Evolutionary conservation across 2,888 invertebrate species (phyloP).

Genomic region (Drosophila infuscata): DNA sequence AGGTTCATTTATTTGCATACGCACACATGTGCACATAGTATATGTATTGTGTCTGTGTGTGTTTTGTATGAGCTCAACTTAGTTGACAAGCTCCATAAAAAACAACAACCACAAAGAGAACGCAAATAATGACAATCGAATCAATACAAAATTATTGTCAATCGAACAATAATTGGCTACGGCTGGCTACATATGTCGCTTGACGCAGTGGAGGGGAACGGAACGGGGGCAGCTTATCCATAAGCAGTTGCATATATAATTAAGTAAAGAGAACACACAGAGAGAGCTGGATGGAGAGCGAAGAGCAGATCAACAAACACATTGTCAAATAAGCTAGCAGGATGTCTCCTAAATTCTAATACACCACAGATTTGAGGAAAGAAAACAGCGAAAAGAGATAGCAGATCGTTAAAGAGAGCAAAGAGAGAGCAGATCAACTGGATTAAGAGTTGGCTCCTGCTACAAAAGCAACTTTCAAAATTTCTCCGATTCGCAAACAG

Average conservation of each 20-base stretch:
- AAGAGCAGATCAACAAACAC: neutral
- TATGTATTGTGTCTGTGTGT: neutral
- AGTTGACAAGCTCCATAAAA: constrained; percentile 23
- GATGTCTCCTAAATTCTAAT: neutral
- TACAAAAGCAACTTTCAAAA: neutral
- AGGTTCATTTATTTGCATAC: constrained; percentile 31
- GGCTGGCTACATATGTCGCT: neutral
- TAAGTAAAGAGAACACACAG: neutral
- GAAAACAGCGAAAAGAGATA: neutral
- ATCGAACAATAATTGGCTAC: constrained; percentile 49
- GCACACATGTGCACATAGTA: neutral
- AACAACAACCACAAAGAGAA: constrained; percentile 14
- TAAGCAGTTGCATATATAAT: neutral
- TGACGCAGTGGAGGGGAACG: constrained; percentile 13
- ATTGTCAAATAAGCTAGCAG: neutral
- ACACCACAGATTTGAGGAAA: neutral
- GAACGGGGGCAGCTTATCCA: neutral
- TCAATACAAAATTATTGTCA: constrained; percentile 74
- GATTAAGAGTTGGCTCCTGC: neutral
- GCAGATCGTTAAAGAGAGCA: neutral
- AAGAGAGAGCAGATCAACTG: neutral
- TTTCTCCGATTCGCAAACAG: neutral
- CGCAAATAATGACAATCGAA: constrained; percentile 58
- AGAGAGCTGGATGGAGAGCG: neutral
- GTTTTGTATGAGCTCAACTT: neutral